Conservation (phyloP, 2,797 vertebrate species). For the Halcyon smyrnensis region DNA sequence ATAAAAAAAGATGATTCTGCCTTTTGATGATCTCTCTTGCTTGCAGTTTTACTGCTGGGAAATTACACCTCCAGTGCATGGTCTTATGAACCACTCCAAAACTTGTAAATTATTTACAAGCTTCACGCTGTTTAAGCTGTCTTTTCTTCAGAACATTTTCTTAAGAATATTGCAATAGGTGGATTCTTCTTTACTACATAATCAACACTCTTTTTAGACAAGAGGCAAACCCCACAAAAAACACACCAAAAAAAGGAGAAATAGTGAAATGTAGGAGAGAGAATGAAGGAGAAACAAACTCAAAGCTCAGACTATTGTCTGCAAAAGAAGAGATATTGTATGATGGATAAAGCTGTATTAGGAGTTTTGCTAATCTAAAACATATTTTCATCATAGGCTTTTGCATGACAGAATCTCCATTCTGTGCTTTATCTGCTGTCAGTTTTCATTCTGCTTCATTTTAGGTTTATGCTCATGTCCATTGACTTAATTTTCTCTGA, state of each 20-base stretch:
- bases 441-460: background rate
- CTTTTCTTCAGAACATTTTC: background rate
- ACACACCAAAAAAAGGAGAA: background rate
- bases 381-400: background rate
- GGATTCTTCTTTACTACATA: background rate
- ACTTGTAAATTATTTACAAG: conserved; percentile 45
- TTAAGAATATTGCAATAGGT: background rate
- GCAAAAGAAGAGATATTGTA: background rate
- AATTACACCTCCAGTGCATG: background rate
- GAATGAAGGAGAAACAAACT: background rate
- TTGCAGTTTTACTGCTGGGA: conserved; percentile 20
- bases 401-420: background rate
- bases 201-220: background rate
- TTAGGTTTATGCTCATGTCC: background rate
- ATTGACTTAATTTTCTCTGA: background rate
- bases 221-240: background rate
- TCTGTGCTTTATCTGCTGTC: background rate
- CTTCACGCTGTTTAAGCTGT: background rate
- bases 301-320: background rate
- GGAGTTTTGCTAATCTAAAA: background rate
- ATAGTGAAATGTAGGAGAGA: background rate
- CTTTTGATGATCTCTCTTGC: conserved; percentile 1
- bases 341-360: background rate
- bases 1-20: conserved; percentile 24
- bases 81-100: conserved; percentile 10